Evolutionary conservation across 2,113 vertebrate species (phyloP), one percentile per base, ranked within the genome.

Genomic region (Hippocampus guttulatus): DNA sequence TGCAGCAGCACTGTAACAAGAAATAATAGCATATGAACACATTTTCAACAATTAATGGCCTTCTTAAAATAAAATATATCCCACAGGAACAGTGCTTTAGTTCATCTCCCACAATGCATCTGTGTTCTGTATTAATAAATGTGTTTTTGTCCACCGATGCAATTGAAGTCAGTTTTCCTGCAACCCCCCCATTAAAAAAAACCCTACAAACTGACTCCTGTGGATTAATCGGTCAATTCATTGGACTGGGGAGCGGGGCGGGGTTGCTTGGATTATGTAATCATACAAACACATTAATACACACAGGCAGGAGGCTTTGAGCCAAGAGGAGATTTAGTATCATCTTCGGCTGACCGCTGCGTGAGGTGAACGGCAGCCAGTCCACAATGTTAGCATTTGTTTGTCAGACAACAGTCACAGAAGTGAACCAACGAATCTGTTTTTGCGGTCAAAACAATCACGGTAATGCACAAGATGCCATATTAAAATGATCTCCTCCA

Each of bases 261-360:
- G 27, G 77, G 79, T 79, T 82, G 78, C 14, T 63, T 49, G n/a
- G 80, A 82, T 88, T 77, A 69, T 38, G 62, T 82, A 75, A 84
- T 88, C 70, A 69, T 66, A 70, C 57, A 75, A 65, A 30, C 64
- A 47, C 67, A 64, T 27, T 38, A 65, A 30, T 43, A 47, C 61
- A 68, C 58, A 57, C 45, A 30, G 12, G 52, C 47, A 33, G 57
- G 65, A 57, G 77, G 80, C 78, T 75, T 21, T 61, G 40, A 20
- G 78, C 80, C 82, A 82, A 70, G 18, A 68, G 67, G 58, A 81
- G 80, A 79, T 81, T 87, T 83, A 57, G 70, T 51, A 33, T 74
- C 69, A 62, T 78, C 74, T 73, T 62, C 41, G 66, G 41, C 43
- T 57, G 68, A 62, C 74, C 73, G 69, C 45, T 60, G 49, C 58